phyloP scores from a whole-genome alignment of 2,888 invertebrate species.

The Patella depressa region DNA sequence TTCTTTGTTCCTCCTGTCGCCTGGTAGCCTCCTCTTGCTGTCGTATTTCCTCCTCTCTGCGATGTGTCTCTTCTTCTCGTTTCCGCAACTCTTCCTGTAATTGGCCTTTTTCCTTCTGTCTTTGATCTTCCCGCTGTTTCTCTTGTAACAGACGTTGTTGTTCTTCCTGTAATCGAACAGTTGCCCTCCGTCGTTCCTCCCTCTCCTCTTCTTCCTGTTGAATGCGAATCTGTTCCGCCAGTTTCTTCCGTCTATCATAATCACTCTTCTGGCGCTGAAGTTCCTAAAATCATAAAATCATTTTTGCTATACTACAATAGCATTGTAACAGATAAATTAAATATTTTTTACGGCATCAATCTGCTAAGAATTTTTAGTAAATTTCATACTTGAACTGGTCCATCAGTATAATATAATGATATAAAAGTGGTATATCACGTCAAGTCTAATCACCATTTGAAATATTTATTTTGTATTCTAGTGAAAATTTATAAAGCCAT shows the following conservation, averaged over 20 bases:
- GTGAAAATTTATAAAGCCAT: too few species aligned
- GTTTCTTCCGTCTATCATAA: constrained; percentile 66
- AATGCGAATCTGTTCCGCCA: constrained; percentile 63
- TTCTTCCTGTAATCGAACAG: constrained; percentile 59
- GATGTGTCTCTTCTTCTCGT: constrained; percentile 3
- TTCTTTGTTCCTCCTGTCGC: constrained; percentile 34
- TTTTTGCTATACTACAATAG: neutral
- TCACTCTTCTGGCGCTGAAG: constrained; percentile 68
- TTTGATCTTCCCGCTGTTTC: constrained; percentile 41
- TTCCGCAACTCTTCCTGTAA: constrained; percentile 28
- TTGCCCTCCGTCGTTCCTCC: constrained; percentile 61
- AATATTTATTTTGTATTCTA: too few species aligned
- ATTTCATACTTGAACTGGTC: too few species aligned
- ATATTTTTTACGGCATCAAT: too few species aligned
- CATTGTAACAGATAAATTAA: too few species aligned
- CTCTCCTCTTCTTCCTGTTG: constrained; percentile 65
- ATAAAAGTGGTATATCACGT: too few species aligned
- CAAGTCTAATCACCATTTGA: too few species aligned
- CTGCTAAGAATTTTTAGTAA: too few species aligned
- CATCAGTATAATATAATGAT: too few species aligned
- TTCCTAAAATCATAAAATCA: constrained; percentile 50
- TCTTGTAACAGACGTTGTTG: constrained; percentile 58
- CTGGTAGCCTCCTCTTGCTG: constrained; percentile 29
- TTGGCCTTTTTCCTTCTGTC: constrained; percentile 36
- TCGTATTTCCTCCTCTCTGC: neutral